phyloP scores from a whole-genome alignment of 2,113 vertebrate species.

The Eclectus roratus region DNA sequence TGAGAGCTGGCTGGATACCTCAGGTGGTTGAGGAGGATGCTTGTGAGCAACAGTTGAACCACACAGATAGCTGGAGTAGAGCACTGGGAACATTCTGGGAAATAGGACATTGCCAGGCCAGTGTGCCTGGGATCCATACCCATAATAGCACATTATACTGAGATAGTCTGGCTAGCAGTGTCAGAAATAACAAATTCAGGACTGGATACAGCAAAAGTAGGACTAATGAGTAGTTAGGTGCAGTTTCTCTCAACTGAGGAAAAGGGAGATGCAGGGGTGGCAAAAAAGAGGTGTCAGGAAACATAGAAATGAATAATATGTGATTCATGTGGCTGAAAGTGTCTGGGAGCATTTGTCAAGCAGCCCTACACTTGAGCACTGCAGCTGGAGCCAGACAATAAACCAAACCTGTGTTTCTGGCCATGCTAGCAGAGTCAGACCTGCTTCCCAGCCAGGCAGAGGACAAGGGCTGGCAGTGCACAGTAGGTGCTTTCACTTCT shows the following conservation, averaged over 20 bases:
- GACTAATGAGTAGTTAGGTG: background rate
- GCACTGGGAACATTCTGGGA: background rate
- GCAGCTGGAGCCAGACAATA: background rate
- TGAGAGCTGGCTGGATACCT: background rate
- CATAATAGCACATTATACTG: rapidly evolving
- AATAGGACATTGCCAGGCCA: background rate
- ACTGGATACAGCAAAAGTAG: background rate
- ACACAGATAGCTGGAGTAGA: background rate
- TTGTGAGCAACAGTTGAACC: background rate
- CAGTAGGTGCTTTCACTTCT: background rate
- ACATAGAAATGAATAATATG: background rate
- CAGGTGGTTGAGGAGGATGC: rapidly evolving
- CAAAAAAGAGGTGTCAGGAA: background rate
- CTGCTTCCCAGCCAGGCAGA: background rate
- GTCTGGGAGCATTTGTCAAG: background rate
- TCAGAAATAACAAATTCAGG: background rate
- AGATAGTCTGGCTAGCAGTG: background rate
- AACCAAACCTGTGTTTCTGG: background rate
- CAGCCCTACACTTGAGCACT: background rate
- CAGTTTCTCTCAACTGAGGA: rapidly evolving
- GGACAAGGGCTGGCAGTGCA: background rate
- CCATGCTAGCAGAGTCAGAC: background rate
- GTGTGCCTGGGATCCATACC: background rate
- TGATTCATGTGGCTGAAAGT: background rate
- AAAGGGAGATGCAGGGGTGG: background rate